Conservation (phyloP, 1,140 invertebrate species). For the Pogonomyrmex californicus region DNA sequence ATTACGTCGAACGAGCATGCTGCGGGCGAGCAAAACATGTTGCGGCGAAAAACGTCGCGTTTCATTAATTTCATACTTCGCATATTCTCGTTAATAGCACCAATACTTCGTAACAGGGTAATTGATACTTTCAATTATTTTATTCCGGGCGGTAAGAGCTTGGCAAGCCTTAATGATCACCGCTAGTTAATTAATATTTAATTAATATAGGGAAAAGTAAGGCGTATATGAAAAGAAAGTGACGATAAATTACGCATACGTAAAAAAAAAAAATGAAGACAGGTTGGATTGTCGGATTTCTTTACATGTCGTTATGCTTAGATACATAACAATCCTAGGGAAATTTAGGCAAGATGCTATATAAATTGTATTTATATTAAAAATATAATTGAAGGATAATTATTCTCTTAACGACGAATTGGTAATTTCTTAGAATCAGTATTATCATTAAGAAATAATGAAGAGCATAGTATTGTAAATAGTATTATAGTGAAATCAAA, state of each 20-base stretch:
- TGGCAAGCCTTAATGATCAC: neutral
- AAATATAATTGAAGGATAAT: neutral
- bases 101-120: constrained; percentile 40
- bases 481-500: too few relatives aligned
- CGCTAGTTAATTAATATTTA: constrained; percentile 38
- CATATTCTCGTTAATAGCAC: constrained; percentile 22
- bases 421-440: neutral
- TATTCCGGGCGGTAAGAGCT: neutral
- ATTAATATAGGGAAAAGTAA: constrained; percentile 35
- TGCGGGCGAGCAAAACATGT: neutral
- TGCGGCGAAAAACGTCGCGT: constrained; percentile 32
- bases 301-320: neutral
- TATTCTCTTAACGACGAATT: neutral
- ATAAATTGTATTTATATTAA: neutral
- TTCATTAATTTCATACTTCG: constrained; percentile 35
- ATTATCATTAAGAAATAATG: neutral
- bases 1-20: neutral
- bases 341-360: neutral
- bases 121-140: constrained; percentile 56
- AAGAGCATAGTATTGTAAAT: neutral
- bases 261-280: neutral
- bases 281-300: neutral
- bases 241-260: neutral
- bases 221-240: constrained; percentile 13
- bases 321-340: neutral